phyloP scores from a whole-genome alignment of 2,797 vertebrate species.

The Pipistrellus kuhlii region DNA sequence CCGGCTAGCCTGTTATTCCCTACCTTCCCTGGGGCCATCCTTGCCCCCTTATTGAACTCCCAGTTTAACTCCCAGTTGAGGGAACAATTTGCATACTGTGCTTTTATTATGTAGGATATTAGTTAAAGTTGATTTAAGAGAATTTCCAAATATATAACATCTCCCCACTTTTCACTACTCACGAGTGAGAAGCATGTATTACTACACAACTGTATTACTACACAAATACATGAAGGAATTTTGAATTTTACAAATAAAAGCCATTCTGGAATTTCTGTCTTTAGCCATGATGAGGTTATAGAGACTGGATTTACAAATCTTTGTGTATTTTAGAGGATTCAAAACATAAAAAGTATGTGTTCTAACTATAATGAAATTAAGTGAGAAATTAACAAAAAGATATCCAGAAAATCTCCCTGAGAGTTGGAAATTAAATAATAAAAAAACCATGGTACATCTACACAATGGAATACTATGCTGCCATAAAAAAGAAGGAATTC shows the following conservation, averaged over 20 bases:
- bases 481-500: no score
- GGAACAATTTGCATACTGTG: no score
- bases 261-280: background rate
- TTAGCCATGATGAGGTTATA: background rate
- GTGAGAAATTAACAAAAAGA: background rate
- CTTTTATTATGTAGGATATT: background rate
- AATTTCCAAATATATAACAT: background rate
- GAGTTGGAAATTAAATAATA: background rate
- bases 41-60: no score
- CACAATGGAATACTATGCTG: no score
- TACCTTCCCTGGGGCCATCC: no score
- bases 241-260: slow-evolving; percentile 11
- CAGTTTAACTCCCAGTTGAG: no score
- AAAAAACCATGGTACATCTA: no score
- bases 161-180: background rate
- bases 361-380: background rate
- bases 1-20: no score
- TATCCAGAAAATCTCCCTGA: background rate
- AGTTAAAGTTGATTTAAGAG: slow-evolving; percentile 15
- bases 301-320: background rate
- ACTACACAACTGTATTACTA: background rate
- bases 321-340: slow-evolving; percentile 13
- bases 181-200: background rate
- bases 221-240: background rate
- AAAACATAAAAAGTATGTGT: background rate